Conservation (phyloP, 1,140 invertebrate genomes). For the Laupala kohalensis region DNA sequence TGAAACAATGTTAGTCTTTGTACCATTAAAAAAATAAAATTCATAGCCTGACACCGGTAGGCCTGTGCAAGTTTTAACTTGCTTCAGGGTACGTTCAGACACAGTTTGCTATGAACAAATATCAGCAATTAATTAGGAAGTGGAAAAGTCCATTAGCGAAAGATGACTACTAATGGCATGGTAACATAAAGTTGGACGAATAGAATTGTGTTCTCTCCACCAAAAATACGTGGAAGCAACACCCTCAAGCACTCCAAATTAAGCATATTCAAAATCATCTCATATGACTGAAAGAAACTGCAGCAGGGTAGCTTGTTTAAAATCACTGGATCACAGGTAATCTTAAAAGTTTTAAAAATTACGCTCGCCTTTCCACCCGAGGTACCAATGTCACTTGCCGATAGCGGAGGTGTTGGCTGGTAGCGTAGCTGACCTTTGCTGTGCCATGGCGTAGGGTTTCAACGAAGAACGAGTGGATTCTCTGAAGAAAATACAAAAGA, state of each 20-base stretch:
- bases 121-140: not conserved
- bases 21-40: not conserved
- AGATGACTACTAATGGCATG: not conserved
- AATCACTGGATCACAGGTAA: not conserved
- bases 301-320: not conserved
- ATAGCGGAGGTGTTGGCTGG: constrained; percentile 45
- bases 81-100: not conserved
- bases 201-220: not conserved
- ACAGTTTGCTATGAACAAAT: not conserved
- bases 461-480: constrained; percentile 60
- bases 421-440: constrained; percentile 54
- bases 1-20: not conserved
- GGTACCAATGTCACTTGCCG: constrained; percentile 26
- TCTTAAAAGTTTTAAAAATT: not conserved
- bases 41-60: not conserved
- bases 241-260: not conserved
- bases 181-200: not conserved
- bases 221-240: not conserved
- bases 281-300: not conserved
- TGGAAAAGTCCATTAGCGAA: not conserved
- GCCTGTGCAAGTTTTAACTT: not conserved
- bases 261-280: not conserved
- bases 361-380: not conserved
- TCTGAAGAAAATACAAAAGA: constrained; percentile 30
- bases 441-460: constrained; percentile 51